A percentile compares a stretch with the other conserved stretches of the same genome.
These are phyloP conservation scores for Neuroterus valhalla DNA, from an alignment of 1,140 invertebrate genomes.

Conservation along the genomic window DNA sequence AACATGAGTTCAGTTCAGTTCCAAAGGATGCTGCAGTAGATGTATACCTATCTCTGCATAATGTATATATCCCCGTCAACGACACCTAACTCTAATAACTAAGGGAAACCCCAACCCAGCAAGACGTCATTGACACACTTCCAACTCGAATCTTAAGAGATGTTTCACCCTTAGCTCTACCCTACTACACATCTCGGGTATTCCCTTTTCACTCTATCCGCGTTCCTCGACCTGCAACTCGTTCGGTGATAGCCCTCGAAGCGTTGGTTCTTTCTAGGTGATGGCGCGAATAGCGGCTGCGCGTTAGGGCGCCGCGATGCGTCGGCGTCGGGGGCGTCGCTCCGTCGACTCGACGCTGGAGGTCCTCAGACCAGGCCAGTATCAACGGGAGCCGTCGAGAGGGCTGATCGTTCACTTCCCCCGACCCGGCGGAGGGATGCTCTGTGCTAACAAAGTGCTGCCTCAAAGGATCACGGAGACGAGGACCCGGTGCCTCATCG, in stretches of 20 bases:
- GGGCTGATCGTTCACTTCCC: constrained; percentile 40
- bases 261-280: background rate
- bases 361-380: constrained; percentile 60
- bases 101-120: no score
- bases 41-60: no score
- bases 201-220: background rate
- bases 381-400: constrained; percentile 61
- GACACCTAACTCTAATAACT: no score
- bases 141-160: no score
- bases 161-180: background rate
- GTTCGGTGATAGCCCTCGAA: background rate
- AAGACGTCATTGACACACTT: no score
- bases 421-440: constrained; percentile 43
- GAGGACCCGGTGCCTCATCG: constrained; percentile 43
- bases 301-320: constrained; percentile 42
- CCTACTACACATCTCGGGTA: background rate
- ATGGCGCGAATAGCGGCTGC: constrained; percentile 41
- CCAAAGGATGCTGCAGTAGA: no score
- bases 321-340: constrained; percentile 61
- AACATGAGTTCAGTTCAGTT: no score
- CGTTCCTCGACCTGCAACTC: background rate
- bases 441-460: constrained; percentile 38
- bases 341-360: constrained; percentile 52
- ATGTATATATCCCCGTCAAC: no score
- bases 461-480: constrained; percentile 40